Percentiles rank a stretch among this genome's conserved stretches.
phyloP scores from a whole-genome alignment of 2,888 invertebrate species.

The Parnassius orleans region DNA sequence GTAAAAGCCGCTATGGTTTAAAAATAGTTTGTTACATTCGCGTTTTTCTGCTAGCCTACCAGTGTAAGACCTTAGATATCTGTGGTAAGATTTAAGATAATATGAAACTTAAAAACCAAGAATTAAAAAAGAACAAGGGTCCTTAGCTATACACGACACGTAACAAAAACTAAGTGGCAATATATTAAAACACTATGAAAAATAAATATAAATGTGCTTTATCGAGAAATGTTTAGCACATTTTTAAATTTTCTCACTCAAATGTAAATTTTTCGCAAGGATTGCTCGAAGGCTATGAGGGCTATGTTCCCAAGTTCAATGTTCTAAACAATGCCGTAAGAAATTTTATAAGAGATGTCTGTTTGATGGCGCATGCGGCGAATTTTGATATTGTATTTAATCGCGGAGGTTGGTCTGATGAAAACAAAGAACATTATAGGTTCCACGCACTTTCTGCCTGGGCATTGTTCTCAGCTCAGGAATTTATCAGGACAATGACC shows the following conservation, averaged over 20 bases:
- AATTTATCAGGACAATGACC: slow-evolving; percentile 68
- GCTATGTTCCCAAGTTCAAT: slow-evolving; percentile 56
- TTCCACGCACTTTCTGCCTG: slow-evolving; percentile 62
- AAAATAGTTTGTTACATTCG: too few species aligned
- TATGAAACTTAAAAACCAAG: too few species aligned
- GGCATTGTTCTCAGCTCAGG: slow-evolving; percentile 62
- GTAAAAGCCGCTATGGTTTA: too few species aligned
- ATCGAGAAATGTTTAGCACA: background rate
- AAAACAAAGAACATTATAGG: slow-evolving; percentile 64
- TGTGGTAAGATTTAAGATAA: too few species aligned
- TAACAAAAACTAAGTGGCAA: background rate
- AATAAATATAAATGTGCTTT: background rate
- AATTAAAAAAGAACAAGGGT: too few species aligned
- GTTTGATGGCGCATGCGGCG: slow-evolving; percentile 56
- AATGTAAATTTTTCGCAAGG: background rate
- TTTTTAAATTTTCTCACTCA: background rate
- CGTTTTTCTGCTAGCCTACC: too few species aligned
- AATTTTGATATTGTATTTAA: slow-evolving; percentile 73
- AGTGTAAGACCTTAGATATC: too few species aligned
- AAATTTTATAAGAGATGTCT: slow-evolving; percentile 71
- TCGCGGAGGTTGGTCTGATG: slow-evolving; percentile 49
- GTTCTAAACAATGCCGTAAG: slow-evolving; percentile 55
- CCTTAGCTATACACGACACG: background rate
- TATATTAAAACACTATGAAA: background rate
- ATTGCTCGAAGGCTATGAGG: slow-evolving; percentile 25